Percentiles rank a stretch among this genome's conserved stretches.
These are phyloP conservation scores for Actinopyga echinites DNA, from an alignment of 53 echinoderm and acorn worm genomes.

Conservation along the genomic window DNA sequence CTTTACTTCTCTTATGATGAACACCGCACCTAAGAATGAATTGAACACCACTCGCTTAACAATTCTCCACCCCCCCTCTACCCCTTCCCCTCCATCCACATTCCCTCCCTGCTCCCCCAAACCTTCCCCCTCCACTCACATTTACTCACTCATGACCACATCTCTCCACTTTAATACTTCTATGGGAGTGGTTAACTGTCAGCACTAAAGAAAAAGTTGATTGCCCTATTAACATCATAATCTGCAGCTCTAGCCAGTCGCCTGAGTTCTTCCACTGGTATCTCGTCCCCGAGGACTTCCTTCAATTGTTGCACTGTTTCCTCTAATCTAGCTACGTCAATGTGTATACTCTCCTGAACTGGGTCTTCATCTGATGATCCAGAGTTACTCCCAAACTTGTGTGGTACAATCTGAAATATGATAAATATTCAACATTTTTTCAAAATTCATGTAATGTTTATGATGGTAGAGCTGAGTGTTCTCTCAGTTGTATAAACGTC, in stretches of 20 bases:
- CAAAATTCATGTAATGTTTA: neutral
- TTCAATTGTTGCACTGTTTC: slow-evolving; percentile 52
- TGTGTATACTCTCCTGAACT: slow-evolving; percentile 11
- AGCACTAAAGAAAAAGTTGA: slow-evolving; percentile 58
- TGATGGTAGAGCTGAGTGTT: too few relatives aligned
- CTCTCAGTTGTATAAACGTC: too few relatives aligned
- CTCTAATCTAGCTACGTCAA: slow-evolving; percentile 38
- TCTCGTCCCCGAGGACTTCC: slow-evolving; percentile 62
- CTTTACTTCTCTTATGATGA: neutral
- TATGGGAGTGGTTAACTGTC: too few relatives aligned
- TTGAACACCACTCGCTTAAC: too few relatives aligned
- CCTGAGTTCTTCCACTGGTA: slow-evolving; percentile 50
- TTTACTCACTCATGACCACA: neutral
- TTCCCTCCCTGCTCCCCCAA: neutral
- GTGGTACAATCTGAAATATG: neutral
- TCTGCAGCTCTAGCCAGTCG: slow-evolving; percentile 63
- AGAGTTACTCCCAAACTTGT: slow-evolving; percentile 44
- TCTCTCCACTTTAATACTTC: neutral
- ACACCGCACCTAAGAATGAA: neutral
- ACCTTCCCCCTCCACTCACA: neutral
- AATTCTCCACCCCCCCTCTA: neutral
- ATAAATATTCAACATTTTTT: neutral
- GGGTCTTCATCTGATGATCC: slow-evolving; percentile 57
- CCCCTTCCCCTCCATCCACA: neutral
- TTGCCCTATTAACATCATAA: slow-evolving; percentile 75